Conservation (phyloP, 2,888 invertebrate genomes). For the Sphaeridia pumilis region DNA sequence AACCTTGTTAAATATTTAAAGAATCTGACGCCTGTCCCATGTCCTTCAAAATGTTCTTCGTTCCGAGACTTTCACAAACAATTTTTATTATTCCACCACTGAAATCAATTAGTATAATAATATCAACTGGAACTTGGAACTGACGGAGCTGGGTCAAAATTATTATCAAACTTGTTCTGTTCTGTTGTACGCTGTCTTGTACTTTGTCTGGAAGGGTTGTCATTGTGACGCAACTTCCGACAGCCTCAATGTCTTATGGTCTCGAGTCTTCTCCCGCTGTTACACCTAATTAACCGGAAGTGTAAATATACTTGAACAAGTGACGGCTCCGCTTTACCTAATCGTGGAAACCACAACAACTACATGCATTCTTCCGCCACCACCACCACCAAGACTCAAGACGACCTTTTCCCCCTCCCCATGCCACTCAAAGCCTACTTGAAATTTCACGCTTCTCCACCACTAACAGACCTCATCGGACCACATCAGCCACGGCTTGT, state of each 20-base stretch:
- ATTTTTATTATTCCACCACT: no score
- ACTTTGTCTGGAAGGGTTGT: no score
- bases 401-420: not conserved
- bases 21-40: no score
- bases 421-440: not conserved
- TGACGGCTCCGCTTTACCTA: not conserved
- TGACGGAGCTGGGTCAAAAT: no score
- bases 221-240: not conserved
- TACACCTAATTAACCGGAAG: constrained; percentile 2
- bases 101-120: no score
- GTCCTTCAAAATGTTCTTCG: no score
- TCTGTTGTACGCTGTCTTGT: no score
- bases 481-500: not conserved
- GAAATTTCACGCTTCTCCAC: not conserved
- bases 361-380: not conserved
- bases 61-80: no score
- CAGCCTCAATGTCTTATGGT: not conserved
- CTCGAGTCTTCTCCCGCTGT: not conserved
- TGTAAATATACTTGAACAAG: no score
- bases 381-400: not conserved
- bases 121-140: no score
- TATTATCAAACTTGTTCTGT: no score
- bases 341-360: not conserved
- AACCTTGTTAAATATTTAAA: no score
- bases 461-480: not conserved